These are phyloP conservation scores for Physocephala rufipes DNA, from an alignment of 2,888 invertebrate genomes.

Conservation along the genomic window DNA sequence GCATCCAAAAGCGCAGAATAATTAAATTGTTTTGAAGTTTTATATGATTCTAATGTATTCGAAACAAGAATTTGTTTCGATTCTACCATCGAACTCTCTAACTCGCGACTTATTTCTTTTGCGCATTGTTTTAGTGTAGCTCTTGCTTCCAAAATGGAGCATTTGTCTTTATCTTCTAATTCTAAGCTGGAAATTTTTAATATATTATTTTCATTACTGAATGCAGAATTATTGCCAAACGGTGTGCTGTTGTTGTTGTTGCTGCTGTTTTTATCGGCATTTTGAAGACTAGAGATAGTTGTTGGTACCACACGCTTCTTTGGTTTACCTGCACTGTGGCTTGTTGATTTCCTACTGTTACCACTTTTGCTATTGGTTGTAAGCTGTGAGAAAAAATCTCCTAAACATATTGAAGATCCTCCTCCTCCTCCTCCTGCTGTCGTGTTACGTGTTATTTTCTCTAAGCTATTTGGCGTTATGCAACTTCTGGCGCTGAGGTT, in stretches of 20 bases:
- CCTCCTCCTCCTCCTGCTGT: conserved; percentile 39
- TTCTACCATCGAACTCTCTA: conserved; percentile 48
- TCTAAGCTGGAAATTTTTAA: conserved; percentile 57
- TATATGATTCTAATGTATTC: too few relatives aligned
- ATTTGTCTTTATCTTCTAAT: conserved; percentile 55
- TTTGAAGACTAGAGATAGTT: conserved; percentile 52
- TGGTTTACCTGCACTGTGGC: conserved; percentile 43
- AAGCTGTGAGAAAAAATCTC: conserved; percentile 58
- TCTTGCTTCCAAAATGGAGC: conserved; percentile 55
- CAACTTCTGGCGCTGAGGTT: conserved; percentile 37
- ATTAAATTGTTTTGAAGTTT: conserved; percentile 1
- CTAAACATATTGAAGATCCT: conserved; percentile 54
- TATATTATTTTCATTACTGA: conserved; percentile 64
- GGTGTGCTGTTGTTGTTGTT: conserved; percentile 27
- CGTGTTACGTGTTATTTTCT: conserved; percentile 41
- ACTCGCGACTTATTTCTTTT: conserved; percentile 55
- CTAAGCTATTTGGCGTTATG: conserved; percentile 39
- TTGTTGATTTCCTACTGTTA: conserved; percentile 41
- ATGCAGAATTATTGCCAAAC: conserved; percentile 44
- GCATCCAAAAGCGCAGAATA: conserved; percentile 19
- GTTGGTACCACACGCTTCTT: conserved; percentile 63
- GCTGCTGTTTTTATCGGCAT: conserved; percentile 32
- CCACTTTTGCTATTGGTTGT: conserved; percentile 44
- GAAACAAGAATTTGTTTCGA: conserved; percentile 19
- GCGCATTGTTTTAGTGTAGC: conserved; percentile 56